Percentiles rank a stretch among this genome's conserved stretches.
Evolutionary conservation across 2,797 vertebrate genomes (phyloP).

Genomic region (Takifugu ocellatus): DNA sequence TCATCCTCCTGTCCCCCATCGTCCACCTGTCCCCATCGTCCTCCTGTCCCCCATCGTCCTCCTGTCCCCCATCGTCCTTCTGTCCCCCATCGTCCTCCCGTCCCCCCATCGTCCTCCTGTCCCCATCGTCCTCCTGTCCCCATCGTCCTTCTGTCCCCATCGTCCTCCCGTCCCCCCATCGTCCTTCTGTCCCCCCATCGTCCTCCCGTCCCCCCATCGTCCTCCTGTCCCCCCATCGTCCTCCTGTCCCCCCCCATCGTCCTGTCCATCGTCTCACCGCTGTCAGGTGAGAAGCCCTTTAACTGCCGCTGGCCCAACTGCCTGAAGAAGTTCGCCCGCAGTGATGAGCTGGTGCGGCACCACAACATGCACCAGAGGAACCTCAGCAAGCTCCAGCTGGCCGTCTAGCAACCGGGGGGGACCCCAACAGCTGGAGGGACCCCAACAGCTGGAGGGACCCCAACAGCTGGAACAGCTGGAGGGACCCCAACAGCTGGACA

Average conservation of each 20-base stretch:
- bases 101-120: neutral
- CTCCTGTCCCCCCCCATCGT: neutral
- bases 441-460: too few species aligned
- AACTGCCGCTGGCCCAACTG: conserved; percentile 98
- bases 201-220: neutral
- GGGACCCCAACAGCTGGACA: too few species aligned
- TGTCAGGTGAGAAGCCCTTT: conserved; percentile 95
- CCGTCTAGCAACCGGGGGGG: conserved; percentile 69
- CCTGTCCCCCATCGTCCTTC: neutral
- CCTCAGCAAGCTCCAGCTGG: conserved; percentile 94
- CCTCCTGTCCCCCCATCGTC: neutral
- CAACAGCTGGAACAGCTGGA: too few species aligned
- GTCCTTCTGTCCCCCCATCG: neutral
- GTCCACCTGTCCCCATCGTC: neutral
- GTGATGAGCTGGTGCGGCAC: conserved; percentile 95
- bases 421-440: too few species aligned
- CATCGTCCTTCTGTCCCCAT: neutral
- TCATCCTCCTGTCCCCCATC: conserved; percentile 1
- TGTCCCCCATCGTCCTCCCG: conserved; percentile 2
- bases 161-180: neutral
- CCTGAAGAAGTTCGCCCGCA: conserved; percentile 98
- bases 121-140: neutral
- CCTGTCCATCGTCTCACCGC: neutral
- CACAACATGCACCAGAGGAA: conserved; percentile 99
- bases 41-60: neutral